These are phyloP conservation scores for Coptodon rendalli DNA, from an alignment of 2,113 vertebrate genomes.

Conservation along the genomic window DNA sequence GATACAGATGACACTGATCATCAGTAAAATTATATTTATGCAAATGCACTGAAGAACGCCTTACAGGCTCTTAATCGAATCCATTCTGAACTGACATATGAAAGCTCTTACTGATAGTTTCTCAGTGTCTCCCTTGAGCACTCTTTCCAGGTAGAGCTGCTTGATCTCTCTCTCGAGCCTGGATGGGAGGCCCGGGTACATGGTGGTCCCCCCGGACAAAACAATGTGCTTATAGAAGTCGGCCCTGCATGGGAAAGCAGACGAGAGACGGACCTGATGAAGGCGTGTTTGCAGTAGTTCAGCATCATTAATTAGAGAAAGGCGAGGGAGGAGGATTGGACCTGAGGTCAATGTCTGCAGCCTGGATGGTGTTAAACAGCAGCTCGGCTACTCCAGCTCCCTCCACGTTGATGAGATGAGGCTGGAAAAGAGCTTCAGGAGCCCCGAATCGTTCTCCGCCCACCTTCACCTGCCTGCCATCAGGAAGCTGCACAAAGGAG, in stretches of 20 bases:
- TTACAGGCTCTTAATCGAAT: not conserved
- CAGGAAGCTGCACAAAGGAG: slow-evolving; percentile 79
- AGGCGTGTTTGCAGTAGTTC: not conserved
- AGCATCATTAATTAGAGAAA: not conserved
- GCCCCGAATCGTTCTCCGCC: slow-evolving; percentile 96
- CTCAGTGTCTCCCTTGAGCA: slow-evolving; percentile 89
- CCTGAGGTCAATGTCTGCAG: slow-evolving; percentile 97
- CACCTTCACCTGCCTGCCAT: slow-evolving; percentile 92
- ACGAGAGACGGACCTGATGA: fast-evolving
- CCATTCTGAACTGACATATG: not conserved
- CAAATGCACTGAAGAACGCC: not conserved
- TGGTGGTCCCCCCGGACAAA: slow-evolving; percentile 93
- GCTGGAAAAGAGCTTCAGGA: slow-evolving; percentile 95
- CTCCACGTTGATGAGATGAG: slow-evolving; percentile 96
- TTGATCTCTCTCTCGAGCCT: slow-evolving; percentile 94
- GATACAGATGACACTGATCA: not conserved
- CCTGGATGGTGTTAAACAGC: slow-evolving; percentile 98
- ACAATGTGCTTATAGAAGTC: slow-evolving; percentile 99
- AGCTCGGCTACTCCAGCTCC: slow-evolving; percentile 94
- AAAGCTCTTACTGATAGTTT: slow-evolving; percentile 88
- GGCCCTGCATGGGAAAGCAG: slow-evolving; percentile 64
- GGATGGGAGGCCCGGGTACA: slow-evolving; percentile 96
- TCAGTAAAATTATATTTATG: not conserved
- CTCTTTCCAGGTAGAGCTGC: slow-evolving; percentile 95
- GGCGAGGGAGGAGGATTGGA: slow-evolving; percentile 5